Base-by-base conservation (phyloP, 2,888 invertebrate genomes). In the Eristalis arbustorum region DNA sequence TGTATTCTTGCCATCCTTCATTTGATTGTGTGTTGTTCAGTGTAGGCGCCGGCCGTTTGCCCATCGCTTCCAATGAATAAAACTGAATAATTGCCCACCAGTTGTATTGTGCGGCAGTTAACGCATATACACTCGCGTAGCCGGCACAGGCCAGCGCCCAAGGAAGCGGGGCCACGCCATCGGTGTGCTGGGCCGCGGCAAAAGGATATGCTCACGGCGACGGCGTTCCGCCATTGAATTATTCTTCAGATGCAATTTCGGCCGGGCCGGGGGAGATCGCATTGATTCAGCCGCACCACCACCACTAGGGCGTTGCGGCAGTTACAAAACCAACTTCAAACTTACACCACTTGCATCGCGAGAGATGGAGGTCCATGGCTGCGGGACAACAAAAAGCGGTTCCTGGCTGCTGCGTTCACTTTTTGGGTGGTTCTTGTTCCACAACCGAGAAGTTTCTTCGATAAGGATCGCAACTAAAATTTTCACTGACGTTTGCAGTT, bases 41-140 rank as follows among this genome's bases (percentile, higher is more conserved):
- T 85, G 66, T 74, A 85, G 85, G 82, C 78, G 66, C 71, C 49
- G 66, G 59, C 72, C 84, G 57, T 81, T 74, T 56, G 42, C 8
- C 49, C 18, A 18, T 18, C 49, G 18, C 49, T 49, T 18, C 18
- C 85, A 77, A 75, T 75, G 83, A 72, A 83, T 79, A 78, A 87
- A 83, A 75, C 75, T 79, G 87, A 87, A 87, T 87, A 87, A 83
- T 87, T 83, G 68, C 87, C 74, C 83, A 71, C 68, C 75, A 83
- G 67, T 71, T 61, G 61, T 81, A 64, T 42, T 79, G 72, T 75
- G 59, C 34, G 23, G 37, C 40, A 75, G 25, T 66, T 49, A 49
- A 49, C 18, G 18, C 18, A 18, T 8, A 49, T 18, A 18, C 49
- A 18, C 49, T 1, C n/a, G n/a, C n/a, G n/a, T n/a, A 2, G 14